Evolutionary conservation across 2,113 vertebrate species (phyloP).

Genomic region (Canis aureus): DNA sequence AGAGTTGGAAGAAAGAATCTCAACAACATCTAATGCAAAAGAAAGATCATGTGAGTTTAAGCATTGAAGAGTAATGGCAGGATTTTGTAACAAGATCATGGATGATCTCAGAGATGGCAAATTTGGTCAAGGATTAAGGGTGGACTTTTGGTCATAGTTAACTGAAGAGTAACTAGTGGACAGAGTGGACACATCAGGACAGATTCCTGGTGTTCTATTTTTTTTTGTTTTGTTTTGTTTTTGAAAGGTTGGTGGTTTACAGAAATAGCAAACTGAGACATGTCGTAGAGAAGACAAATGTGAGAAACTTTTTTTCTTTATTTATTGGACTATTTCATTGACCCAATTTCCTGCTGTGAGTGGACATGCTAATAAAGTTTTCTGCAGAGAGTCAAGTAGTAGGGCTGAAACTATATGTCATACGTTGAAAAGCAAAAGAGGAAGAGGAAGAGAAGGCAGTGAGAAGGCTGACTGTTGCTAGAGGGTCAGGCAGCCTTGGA

Average conservation of each 20-base stretch:
- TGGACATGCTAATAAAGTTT: neutral
- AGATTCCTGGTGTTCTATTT: neutral
- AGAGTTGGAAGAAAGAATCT: neutral
- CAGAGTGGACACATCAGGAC: neutral
- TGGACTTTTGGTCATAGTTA: neutral
- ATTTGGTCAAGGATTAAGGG: neutral
- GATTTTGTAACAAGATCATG: neutral
- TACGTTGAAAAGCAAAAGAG: neutral
- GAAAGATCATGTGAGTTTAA: neutral
- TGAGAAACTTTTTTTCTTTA: neutral
- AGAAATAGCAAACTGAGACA: slow-evolving; percentile 10
- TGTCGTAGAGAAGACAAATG: neutral
- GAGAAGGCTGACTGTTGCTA: neutral
- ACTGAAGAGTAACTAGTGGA: neutral
- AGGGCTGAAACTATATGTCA: neutral
- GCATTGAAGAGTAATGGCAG: neutral
- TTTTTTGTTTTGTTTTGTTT: neutral
- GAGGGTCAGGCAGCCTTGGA: fast-evolving
- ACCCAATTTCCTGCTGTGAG: neutral
- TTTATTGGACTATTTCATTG: neutral
- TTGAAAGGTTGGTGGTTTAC: neutral
- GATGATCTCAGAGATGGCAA: neutral
- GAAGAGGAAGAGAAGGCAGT: neutral
- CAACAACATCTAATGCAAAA: neutral
- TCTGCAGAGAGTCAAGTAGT: neutral